A percentile compares a stretch with the other conserved stretches of the same genome.
These are phyloP conservation scores for Florisuga fusca DNA, from an alignment of 2,797 vertebrate genomes.

Conservation along the genomic window DNA sequence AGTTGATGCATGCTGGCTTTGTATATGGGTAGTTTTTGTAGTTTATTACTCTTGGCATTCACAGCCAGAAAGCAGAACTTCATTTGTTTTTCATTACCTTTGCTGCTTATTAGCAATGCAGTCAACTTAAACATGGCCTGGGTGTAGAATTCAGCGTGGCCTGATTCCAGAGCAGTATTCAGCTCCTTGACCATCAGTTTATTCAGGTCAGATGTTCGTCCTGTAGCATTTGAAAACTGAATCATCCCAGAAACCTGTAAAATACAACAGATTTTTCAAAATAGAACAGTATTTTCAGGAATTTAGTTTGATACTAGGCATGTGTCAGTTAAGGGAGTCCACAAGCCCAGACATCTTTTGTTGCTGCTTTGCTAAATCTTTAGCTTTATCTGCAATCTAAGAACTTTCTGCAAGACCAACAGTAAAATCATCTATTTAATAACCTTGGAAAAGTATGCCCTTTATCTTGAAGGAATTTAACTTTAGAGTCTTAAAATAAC, in stretches of 20 bases:
- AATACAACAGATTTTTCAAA: background rate
- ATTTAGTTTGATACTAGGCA: background rate
- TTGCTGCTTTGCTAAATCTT: background rate
- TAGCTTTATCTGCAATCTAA: background rate
- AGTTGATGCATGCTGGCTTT: background rate
- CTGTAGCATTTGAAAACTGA: conserved; percentile 87
- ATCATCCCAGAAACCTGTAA: conserved; percentile 95
- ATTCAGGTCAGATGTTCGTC: conserved; percentile 87
- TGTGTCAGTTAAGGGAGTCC: background rate
- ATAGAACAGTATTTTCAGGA: background rate
- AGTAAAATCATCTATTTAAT: background rate
- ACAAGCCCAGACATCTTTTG: background rate
- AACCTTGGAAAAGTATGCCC: background rate
- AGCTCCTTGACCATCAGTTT: conserved; percentile 90
- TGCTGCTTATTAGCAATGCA: conserved; percentile 91
- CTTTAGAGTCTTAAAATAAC: background rate
- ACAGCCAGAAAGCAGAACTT: background rate
- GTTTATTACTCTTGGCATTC: background rate
- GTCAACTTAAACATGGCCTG: conserved; percentile 97
- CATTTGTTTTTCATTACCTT: conserved; percentile 80
- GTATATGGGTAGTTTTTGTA: background rate
- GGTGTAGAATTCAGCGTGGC: conserved; percentile 86
- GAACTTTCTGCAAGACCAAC: background rate
- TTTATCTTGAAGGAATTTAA: background rate
- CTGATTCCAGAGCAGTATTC: conserved; percentile 84